Evolutionary conservation across 92 coral and sea anemone genomes (phyloP).

Genomic region (Bergia puertoricense): DNA sequence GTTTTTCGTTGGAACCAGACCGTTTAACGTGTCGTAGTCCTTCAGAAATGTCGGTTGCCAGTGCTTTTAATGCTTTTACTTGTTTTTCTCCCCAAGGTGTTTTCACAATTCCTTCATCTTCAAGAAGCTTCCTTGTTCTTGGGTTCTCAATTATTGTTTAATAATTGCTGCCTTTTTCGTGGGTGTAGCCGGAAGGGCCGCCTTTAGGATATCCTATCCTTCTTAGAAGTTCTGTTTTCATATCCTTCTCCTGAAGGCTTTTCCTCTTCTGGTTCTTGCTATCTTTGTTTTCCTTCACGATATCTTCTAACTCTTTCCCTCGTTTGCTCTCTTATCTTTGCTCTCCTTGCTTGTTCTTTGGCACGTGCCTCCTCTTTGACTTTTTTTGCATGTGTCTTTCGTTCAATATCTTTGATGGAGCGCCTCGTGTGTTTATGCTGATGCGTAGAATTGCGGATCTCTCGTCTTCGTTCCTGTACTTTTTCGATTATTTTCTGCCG

Average conservation of each 20-base stretch:
- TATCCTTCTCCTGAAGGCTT: background rate
- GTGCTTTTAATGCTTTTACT: background rate
- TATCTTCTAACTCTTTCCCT: slow-evolving; percentile 21
- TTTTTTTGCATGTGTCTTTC: slow-evolving; percentile 9
- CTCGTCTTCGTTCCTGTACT: background rate
- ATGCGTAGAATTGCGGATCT: background rate
- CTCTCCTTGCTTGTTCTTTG: background rate
- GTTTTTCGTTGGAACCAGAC: slow-evolving; percentile 41
- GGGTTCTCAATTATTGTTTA: background rate
- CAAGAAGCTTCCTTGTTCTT: background rate
- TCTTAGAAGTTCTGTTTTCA: background rate
- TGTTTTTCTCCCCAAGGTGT: background rate
- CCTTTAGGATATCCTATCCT: background rate
- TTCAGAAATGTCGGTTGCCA: background rate
- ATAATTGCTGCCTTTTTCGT: background rate
- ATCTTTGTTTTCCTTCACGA: background rate
- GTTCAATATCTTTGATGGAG: background rate
- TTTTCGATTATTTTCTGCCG: background rate
- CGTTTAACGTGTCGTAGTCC: slow-evolving; percentile 13
- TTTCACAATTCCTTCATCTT: background rate
- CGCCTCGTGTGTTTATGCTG: background rate
- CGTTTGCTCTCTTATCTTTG: slow-evolving; percentile 13
- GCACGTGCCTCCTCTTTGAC: background rate
- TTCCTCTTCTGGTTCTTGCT: background rate
- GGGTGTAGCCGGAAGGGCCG: background rate